These are phyloP conservation scores for Troglohyphantes excavatus DNA, from an alignment of 2,888 invertebrate genomes.

Conservation along the genomic window DNA sequence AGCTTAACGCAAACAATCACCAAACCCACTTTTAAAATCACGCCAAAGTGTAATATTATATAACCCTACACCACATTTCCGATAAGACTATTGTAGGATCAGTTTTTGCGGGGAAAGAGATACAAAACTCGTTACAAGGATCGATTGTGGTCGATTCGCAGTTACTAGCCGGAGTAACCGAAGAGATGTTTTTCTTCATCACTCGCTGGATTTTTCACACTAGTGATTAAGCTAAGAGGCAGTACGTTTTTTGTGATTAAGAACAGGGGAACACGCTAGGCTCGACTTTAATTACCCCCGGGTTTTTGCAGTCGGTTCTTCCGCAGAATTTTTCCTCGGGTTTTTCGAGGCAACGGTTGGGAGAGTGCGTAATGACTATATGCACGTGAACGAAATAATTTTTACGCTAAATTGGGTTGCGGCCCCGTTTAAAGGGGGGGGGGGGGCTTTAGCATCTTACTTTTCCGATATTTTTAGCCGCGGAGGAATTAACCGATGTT, in stretches of 20 bases:
- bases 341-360: background rate
- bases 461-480: slow-evolving; percentile 38
- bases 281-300: slow-evolving; percentile 59
- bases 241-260: slow-evolving; percentile 58
- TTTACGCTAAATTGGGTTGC: slow-evolving; percentile 34
- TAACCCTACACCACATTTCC: no score
- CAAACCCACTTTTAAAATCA: no score
- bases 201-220: slow-evolving; percentile 39
- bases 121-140: slow-evolving; percentile 16
- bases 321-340: slow-evolving; percentile 9
- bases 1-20: no score
- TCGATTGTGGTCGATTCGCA: slow-evolving; percentile 36
- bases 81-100: no score
- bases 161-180: slow-evolving; percentile 48
- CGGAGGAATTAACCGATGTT: slow-evolving; percentile 17
- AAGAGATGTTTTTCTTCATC: slow-evolving; percentile 20
- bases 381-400: slow-evolving; percentile 47
- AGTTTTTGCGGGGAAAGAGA: no score
- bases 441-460: slow-evolving; percentile 4
- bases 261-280: slow-evolving; percentile 24
- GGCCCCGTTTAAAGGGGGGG: background rate
- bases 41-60: no score
- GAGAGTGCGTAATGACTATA: slow-evolving; percentile 30
- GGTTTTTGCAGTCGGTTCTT: background rate
- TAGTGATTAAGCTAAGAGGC: slow-evolving; percentile 71